Percentiles rank a stretch among this genome's conserved stretches.
phyloP scores from a whole-genome alignment of 1,140 invertebrate species.

The Macrostomum lignano region DNA sequence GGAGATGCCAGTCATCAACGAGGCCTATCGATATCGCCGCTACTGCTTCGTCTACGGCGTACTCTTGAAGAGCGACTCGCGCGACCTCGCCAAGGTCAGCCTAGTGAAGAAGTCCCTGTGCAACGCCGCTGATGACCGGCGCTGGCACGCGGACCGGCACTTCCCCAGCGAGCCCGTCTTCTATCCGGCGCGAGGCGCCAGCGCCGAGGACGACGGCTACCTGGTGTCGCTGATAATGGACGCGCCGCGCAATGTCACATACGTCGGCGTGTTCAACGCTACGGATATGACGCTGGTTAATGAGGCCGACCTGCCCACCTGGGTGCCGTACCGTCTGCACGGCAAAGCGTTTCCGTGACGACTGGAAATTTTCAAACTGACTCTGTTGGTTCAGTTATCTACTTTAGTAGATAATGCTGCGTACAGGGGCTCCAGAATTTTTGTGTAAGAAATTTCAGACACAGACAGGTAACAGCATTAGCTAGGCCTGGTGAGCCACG shows the following conservation, averaged over 20 bases:
- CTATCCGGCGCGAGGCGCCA: conserved; percentile 10
- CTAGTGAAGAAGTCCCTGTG: conserved; percentile 19
- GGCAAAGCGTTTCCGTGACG: too few species aligned
- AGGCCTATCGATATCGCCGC: conserved; percentile 10
- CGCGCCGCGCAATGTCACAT: conserved; percentile 9
- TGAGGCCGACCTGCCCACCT: conserved; percentile 11
- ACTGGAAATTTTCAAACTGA: too few species aligned
- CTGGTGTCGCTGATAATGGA: conserved; percentile 14
- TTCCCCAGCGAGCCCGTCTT: conserved; percentile 16
- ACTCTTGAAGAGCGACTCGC: conserved; percentile 13
- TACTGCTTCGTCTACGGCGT: conserved; percentile 18
- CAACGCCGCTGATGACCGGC: conserved; percentile 9
- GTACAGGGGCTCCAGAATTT: too few species aligned
- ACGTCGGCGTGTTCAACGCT: conserved; percentile 14
- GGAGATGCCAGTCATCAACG: conserved; percentile 19
- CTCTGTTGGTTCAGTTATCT: too few species aligned
- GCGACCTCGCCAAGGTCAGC: conserved; percentile 10
- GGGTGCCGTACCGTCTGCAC: conserved; percentile 15
- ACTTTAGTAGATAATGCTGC: too few species aligned
- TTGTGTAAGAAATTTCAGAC: too few species aligned
- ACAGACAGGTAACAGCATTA: too few species aligned
- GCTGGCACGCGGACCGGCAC: conserved; percentile 10
- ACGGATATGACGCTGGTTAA: conserved; percentile 11
- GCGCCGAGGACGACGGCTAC: conserved; percentile 15
- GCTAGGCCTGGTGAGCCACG: too few species aligned